Evolutionary conservation across 2,797 vertebrate species (phyloP).

Genomic region (Taenioides sp.): DNA sequence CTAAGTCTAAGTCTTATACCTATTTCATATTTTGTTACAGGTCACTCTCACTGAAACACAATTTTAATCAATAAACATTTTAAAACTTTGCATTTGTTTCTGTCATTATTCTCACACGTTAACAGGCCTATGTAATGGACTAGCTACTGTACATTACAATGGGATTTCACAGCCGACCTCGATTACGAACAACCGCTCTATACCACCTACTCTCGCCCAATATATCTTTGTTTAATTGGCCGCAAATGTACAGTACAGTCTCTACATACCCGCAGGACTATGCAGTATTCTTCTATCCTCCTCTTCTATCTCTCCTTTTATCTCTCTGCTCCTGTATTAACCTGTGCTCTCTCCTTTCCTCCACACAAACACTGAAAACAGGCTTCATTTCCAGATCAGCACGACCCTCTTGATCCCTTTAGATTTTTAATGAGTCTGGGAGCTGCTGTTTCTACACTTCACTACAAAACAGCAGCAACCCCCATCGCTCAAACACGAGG

Average conservation of each 20-base stretch:
- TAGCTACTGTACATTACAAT: no score
- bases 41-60: no score
- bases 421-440: constrained; percentile 11
- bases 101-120: no score
- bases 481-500: neutral
- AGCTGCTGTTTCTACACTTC: neutral
- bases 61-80: no score
- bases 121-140: no score
- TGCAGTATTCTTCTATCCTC: neutral
- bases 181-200: no score
- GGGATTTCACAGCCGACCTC: no score
- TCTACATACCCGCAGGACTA: neutral
- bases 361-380: neutral
- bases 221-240: neutral
- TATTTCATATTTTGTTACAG: no score
- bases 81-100: no score
- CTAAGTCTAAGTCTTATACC: no score
- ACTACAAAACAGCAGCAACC: neutral
- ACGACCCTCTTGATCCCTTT: constrained; percentile 7
- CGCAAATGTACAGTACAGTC: neutral
- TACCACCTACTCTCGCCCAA: no score
- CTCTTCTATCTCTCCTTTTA: neutral
- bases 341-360: neutral
- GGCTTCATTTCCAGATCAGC: constrained; percentile 11
- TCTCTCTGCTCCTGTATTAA: neutral